These are phyloP conservation scores for Hassar affinis DNA, from an alignment of 2,113 vertebrate species.

Conservation along the genomic window DNA sequence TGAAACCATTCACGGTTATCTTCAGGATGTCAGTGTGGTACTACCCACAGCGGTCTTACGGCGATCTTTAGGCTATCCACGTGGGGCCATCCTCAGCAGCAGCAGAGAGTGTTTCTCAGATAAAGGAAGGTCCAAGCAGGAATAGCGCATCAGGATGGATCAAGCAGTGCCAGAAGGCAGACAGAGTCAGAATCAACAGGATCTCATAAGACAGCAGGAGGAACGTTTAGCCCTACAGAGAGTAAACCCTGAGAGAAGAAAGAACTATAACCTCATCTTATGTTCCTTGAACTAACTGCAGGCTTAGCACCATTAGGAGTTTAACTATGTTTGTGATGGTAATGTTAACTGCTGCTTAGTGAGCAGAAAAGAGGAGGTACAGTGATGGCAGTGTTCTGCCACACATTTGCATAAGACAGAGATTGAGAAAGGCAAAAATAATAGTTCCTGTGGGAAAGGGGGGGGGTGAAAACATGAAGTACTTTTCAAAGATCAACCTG, in stretches of 20 bases:
- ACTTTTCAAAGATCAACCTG: not conserved
- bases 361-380: not conserved
- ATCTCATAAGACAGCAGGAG: not conserved
- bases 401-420: not conserved
- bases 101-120: not conserved
- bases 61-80: slow-evolving; percentile 4
- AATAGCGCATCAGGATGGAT: not conserved
- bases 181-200: not conserved
- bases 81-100: not conserved
- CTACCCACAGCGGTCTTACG: not conserved
- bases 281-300: not conserved
- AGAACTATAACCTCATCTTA: not conserved
- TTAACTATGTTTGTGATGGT: not conserved
- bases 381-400: not conserved
- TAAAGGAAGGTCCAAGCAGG: not conserved
- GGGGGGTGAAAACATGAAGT: not conserved
- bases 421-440: not conserved
- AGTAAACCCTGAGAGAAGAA: not conserved
- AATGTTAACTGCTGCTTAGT: not conserved
- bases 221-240: too few relatives aligned
- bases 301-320: not conserved
- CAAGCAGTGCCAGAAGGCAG: not conserved
- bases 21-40: not conserved
- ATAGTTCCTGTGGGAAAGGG: not conserved
- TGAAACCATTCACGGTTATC: too few relatives aligned